Base-by-base conservation (phyloP, 64 coral and sea anemone species). In the Stylophora pistillata region DNA sequence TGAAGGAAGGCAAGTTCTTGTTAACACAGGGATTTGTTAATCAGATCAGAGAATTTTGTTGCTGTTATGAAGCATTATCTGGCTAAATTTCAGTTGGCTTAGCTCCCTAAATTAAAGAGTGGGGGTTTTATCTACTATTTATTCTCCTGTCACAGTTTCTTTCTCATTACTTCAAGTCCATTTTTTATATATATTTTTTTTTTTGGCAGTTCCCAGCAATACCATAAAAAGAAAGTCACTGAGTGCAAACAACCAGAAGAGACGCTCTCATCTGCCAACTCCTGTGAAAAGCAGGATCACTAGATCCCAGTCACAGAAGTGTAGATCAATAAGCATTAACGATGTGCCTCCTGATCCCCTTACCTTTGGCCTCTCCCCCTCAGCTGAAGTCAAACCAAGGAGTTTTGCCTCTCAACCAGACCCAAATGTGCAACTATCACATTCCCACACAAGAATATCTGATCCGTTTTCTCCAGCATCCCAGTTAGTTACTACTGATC, bases 381-480 rank as follows among this genome's bases (percentile, higher is more conserved):
- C 79, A 41, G 57, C 79, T 32, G 79, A 82, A 20, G 30, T 66
- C 20, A 63, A 64, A 23, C 59, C 79, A 82, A 82, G 59, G 59
- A 82, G 27, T 14, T 18, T 28, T 13, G 58, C 26, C 17, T 62
- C 79, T 52, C 58, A 23, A n/a, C 16, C 59, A 0, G 2, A 82
- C 53, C 1, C 25, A 10, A 53, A n/a, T 41, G 6, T 64, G 18
- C 58, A 82, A 32, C 18, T 2, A 25, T 25, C 21, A 52, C 34
- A 2, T 17, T 66, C 79, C 52, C 37, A 20, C 58, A 65, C 59
- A 9, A 82, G 79, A 64, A 15, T 82, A 9, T 47, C 79, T 4
- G 79, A 82, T 82, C 79, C 79, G 17, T 82, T 82, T 33, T 82
- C 79, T 65, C 79, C 79, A 0, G 79, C 59, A 2, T 10, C 57